These are phyloP conservation scores for Nasonia longicornis DNA, from an alignment of 1,140 invertebrate genomes.

Conservation along the genomic window DNA sequence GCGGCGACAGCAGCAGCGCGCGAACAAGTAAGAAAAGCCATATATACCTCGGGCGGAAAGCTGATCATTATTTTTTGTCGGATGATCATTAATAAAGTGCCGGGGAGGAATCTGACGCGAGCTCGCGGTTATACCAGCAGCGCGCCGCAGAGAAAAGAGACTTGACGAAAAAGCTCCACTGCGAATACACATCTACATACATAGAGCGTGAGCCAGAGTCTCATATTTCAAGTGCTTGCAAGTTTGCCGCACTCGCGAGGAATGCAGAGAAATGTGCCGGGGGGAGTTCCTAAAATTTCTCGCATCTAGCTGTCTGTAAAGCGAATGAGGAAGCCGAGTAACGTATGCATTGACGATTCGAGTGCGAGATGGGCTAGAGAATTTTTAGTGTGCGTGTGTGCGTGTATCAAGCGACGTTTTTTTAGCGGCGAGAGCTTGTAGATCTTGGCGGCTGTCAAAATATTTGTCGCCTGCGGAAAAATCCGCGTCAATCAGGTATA, in stretches of 20 bases:
- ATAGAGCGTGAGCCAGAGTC: background rate
- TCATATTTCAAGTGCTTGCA: constrained; percentile 46
- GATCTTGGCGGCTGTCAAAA: background rate
- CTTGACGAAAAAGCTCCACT: constrained; percentile 14
- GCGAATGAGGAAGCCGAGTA: background rate
- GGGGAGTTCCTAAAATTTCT: background rate
- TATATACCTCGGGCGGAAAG: background rate
- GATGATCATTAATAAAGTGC: constrained; percentile 44
- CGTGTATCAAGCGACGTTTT: background rate
- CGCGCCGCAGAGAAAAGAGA: background rate
- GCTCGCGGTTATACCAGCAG: constrained; percentile 11
- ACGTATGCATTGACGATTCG: background rate
- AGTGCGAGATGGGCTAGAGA: background rate
- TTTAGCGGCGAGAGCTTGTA: background rate
- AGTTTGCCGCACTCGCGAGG: constrained; percentile 16
- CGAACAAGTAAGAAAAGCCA: constrained; percentile 46
- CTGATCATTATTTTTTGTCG: constrained; percentile 43
- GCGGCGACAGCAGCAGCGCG: background rate
- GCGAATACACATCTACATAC: too few species aligned
- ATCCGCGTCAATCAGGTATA: background rate
- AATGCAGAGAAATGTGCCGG: constrained; percentile 13
- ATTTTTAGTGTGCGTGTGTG: background rate
- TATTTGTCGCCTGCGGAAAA: background rate
- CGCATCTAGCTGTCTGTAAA: background rate
- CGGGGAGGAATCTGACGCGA: constrained; percentile 13